Percentiles rank a stretch among this genome's conserved stretches.
These are phyloP conservation scores for Heliconius aoede DNA, from an alignment of 2,888 invertebrate genomes.

Conservation along the genomic window DNA sequence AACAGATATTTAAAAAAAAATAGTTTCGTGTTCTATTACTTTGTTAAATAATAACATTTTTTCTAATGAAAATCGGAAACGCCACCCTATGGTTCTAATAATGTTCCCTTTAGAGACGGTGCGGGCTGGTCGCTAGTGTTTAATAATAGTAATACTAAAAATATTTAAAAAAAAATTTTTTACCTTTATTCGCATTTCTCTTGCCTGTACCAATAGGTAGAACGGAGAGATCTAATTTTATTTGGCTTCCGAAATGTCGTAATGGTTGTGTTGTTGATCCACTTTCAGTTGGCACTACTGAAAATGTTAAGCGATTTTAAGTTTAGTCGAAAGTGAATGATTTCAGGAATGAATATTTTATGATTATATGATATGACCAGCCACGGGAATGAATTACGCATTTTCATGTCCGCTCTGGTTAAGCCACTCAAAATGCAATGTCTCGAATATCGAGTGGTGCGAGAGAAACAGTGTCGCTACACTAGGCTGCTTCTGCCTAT, in stretches of 20 bases:
- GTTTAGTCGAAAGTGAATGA: neutral
- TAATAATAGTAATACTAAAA: too few species aligned
- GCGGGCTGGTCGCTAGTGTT: too few species aligned
- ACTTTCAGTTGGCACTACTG: conserved; percentile 55
- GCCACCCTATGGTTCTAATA: too few species aligned
- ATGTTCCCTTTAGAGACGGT: too few species aligned
- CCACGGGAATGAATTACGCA: too few species aligned
- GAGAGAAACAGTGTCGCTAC: neutral
- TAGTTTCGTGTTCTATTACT: too few species aligned
- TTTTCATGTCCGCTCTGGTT: neutral
- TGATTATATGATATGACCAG: too few species aligned
- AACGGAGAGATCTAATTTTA: conserved; percentile 76
- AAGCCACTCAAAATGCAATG: neutral
- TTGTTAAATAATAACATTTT: too few species aligned
- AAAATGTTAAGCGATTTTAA: neutral
- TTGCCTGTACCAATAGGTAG: conserved; percentile 74
- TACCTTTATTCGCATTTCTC: conserved; percentile 58
- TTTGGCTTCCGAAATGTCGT: conserved; percentile 78
- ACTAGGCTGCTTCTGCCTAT: neutral
- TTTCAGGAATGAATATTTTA: neutral
- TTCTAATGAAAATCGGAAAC: too few species aligned
- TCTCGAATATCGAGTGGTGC: neutral
- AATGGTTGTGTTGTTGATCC: conserved; percentile 57
- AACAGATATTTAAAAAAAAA: too few species aligned
- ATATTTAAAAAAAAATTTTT: too few species aligned